phyloP scores from a whole-genome alignment of 2,888 invertebrate genomes.

The Leptopilina myrica region DNA sequence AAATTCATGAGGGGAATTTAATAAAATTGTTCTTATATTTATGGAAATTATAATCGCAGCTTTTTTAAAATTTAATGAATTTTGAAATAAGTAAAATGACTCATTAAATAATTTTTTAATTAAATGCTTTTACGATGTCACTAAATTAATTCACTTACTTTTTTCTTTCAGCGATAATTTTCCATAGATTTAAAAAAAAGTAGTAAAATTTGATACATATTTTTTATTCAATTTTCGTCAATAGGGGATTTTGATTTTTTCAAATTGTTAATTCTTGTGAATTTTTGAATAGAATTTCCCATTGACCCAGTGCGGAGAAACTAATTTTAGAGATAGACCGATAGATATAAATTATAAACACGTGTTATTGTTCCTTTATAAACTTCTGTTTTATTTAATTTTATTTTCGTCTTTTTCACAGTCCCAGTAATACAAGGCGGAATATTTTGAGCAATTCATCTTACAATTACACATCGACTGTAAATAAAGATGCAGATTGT shows the following conservation, averaged over 20 bases:
- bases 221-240: neutral
- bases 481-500: slow-evolving; percentile 65
- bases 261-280: neutral
- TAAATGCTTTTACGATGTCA: too few species aligned
- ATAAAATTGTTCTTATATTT: too few species aligned
- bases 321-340: neutral
- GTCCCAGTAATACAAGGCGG: slow-evolving; percentile 61
- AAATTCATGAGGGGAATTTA: too few species aligned
- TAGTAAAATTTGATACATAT: too few species aligned
- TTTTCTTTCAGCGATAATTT: too few species aligned
- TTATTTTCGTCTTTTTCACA: slow-evolving; percentile 53
- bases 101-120: too few species aligned
- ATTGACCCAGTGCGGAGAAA: neutral
- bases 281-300: slow-evolving; percentile 2
- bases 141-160: too few species aligned
- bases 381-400: slow-evolving; percentile 2
- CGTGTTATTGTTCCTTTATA: slow-evolving; percentile 22
- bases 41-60: too few species aligned
- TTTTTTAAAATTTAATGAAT: too few species aligned
- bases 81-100: too few species aligned
- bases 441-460: slow-evolving; percentile 62
- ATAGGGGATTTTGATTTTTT: neutral
- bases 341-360: neutral
- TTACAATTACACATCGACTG: slow-evolving; percentile 59
- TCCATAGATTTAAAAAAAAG: too few species aligned